These are phyloP conservation scores for Merluccius polli DNA, from an alignment of 2,797 vertebrate genomes.

Conservation along the genomic window DNA sequence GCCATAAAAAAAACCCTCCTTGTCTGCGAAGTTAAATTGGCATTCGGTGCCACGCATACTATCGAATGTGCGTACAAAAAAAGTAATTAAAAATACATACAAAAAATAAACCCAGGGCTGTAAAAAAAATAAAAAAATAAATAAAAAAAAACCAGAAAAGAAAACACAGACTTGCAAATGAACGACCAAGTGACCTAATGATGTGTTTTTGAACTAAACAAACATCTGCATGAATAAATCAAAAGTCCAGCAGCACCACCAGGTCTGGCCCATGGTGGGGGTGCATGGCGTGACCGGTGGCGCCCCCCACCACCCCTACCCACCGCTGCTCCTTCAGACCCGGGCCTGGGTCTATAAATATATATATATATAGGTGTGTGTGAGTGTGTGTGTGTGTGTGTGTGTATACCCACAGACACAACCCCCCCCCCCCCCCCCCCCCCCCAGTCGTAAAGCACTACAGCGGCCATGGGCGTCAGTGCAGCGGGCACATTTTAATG, in stretches of 20 bases:
- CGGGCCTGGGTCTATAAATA: slow-evolving; percentile 8
- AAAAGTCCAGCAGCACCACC: neutral
- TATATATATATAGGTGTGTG: too few species aligned
- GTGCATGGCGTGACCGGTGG: neutral
- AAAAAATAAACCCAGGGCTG: neutral
- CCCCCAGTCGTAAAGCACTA: slow-evolving; percentile 14
- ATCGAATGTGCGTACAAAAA: slow-evolving; percentile 8
- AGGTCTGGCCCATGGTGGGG: neutral
- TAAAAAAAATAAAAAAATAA: neutral
- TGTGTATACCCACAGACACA: slow-evolving; percentile 16
- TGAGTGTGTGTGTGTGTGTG: too few species aligned
- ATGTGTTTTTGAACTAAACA: neutral
- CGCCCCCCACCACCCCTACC: neutral
- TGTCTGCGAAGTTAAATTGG: neutral
- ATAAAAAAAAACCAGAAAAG: neutral
- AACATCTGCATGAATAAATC: neutral
- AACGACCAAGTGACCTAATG: neutral
- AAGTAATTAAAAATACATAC: neutral
- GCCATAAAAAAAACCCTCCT: neutral
- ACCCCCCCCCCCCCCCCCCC: slow-evolving; percentile 16
- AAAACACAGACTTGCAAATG: neutral
- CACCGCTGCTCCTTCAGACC: neutral
- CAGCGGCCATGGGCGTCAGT: slow-evolving; percentile 34
- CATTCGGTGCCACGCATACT: neutral
- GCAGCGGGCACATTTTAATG: slow-evolving; percentile 43